These are phyloP conservation scores for Parnassius orleans DNA, from an alignment of 2,888 invertebrate species.

Conservation along the genomic window DNA sequence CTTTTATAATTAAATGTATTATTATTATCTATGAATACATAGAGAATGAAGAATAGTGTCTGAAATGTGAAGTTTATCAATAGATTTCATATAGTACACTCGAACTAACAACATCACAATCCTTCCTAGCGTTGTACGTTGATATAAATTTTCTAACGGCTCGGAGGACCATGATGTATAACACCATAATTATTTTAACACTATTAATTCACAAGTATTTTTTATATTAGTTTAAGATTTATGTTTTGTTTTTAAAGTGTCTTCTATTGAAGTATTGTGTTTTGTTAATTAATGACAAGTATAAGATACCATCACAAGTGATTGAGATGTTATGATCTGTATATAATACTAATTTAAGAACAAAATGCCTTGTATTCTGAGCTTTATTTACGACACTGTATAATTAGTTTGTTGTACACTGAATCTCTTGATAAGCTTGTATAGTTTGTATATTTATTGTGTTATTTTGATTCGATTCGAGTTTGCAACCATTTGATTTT, in stretches of 20 bases:
- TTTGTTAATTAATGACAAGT: background rate
- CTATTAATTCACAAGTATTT: background rate
- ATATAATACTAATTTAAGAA: conserved; percentile 27
- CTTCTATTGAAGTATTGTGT: background rate
- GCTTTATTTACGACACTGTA: conserved; percentile 39
- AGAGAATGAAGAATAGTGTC: too few relatives aligned
- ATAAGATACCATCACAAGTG: conserved; percentile 13
- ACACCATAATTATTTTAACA: too few relatives aligned
- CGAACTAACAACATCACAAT: too few relatives aligned
- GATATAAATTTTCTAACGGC: background rate
- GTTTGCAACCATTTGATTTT: conserved; percentile 13
- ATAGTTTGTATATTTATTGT: conserved; percentile 14
- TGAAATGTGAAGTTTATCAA: too few relatives aligned
- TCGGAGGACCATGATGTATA: background rate
- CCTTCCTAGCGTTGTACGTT: too few relatives aligned
- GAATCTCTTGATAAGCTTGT: conserved; percentile 27
- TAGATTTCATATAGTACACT: too few relatives aligned
- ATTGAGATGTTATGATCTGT: conserved; percentile 1
- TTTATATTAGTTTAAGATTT: background rate
- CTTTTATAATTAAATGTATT: too few relatives aligned
- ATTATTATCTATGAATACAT: too few relatives aligned
- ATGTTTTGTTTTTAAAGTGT: background rate
- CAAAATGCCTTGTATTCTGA: conserved; percentile 41
- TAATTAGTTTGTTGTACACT: conserved; percentile 8
- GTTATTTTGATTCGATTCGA: conserved; percentile 9